Conservation (phyloP, 2,888 invertebrate species). For the Sceliomorpha sp. region DNA sequence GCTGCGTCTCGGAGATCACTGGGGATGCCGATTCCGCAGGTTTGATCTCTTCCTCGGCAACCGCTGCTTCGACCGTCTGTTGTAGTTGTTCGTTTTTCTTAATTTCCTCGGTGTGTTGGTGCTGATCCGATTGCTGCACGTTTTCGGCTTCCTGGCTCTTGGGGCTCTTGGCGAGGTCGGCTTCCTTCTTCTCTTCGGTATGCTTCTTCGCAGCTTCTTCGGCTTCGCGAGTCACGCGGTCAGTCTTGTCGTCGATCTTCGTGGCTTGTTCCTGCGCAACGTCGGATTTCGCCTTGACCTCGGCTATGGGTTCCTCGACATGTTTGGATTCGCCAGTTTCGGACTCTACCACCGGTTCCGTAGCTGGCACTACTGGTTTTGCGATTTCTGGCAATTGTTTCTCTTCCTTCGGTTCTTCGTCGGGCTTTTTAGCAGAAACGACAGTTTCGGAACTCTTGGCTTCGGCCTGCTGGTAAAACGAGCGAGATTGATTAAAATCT, state of each 20-base stretch:
- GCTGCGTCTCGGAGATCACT: conserved; percentile 28
- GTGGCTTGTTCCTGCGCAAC: conserved; percentile 58
- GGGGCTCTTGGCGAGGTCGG: conserved; percentile 66
- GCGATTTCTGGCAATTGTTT: conserved; percentile 59
- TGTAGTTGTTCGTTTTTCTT: conserved; percentile 15
- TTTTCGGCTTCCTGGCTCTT: conserved; percentile 37
- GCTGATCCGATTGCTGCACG: conserved; percentile 24
- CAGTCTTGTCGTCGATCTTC: conserved; percentile 72
- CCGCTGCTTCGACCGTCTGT: conserved; percentile 28
- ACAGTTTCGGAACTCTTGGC: conserved; percentile 32
- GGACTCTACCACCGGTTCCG: conserved; percentile 57
- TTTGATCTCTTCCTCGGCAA: conserved; percentile 33
- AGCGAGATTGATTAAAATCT: neutral
- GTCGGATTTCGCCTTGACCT: conserved; percentile 35
- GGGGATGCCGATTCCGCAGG: conserved; percentile 19
- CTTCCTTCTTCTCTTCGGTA: conserved; percentile 57
- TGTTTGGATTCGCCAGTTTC: conserved; percentile 28
- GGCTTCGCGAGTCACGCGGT: conserved; percentile 72
- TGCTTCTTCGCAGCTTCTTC: conserved; percentile 63
- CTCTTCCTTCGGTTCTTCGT: conserved; percentile 62
- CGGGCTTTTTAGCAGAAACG: conserved; percentile 34
- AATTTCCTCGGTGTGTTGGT: conserved; percentile 18
- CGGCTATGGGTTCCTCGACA: conserved; percentile 19
- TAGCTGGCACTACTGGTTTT: conserved; percentile 59
- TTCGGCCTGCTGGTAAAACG: conserved; percentile 27